A percentile compares a stretch with the other conserved stretches of the same genome.
Evolutionary conservation across 2,888 invertebrate species (phyloP).

Genomic region (Drosophila subsilvestris): DNA sequence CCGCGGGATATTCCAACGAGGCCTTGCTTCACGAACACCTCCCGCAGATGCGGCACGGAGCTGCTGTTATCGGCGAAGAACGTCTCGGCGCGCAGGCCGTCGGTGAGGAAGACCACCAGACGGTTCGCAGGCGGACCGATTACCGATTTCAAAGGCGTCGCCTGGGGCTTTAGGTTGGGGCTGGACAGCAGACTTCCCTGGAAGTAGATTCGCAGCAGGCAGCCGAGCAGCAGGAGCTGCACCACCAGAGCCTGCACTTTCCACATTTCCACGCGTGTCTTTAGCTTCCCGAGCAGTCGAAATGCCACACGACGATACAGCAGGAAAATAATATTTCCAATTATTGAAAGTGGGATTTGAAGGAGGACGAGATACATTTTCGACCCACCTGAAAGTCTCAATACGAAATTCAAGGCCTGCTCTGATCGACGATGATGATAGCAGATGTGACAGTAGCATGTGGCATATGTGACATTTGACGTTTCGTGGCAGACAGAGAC

Average conservation of each 20-base stretch:
- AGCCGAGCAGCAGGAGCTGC: slow-evolving; percentile 90
- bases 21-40: slow-evolving; percentile 69
- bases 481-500: not conserved
- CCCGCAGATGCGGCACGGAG: slow-evolving; percentile 68
- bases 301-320: slow-evolving; percentile 21
- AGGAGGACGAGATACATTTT: slow-evolving; percentile 23
- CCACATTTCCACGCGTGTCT: slow-evolving; percentile 71
- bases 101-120: slow-evolving; percentile 94
- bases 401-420: not conserved
- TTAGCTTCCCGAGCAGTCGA: not conserved
- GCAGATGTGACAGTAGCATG: no score
- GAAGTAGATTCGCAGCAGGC: slow-evolving; percentile 96
- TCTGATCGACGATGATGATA: no score
- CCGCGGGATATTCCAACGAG: slow-evolving; percentile 92
- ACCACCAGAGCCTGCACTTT: slow-evolving; percentile 85
- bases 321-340: slow-evolving; percentile 17
- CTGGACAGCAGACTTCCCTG: slow-evolving; percentile 91
- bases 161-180: slow-evolving; percentile 71
- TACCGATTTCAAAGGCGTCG: slow-evolving; percentile 24
- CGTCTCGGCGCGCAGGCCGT: slow-evolving; percentile 96
- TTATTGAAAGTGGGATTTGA: slow-evolving; percentile 11
- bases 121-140: slow-evolving; percentile 87
- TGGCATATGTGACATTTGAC: not conserved
- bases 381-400: no score
- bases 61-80: slow-evolving; percentile 85